Evolutionary conservation across 1,140 invertebrate species (phyloP).

Genomic region (Drosophila malerkotliana): DNA sequence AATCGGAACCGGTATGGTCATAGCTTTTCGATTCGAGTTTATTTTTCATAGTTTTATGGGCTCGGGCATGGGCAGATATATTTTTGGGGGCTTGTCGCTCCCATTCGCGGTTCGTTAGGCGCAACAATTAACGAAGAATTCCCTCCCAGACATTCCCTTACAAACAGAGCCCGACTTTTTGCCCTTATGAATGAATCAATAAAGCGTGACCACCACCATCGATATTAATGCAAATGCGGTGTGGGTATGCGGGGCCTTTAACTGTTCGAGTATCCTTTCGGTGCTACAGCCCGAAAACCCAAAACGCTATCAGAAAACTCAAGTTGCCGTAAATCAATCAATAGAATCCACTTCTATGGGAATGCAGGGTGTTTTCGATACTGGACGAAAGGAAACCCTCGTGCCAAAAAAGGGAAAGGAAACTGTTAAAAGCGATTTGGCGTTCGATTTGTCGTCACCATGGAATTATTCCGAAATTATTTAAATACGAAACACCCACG

Average conservation of each 20-base stretch:
- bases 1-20: conserved; percentile 6
- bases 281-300: conserved; percentile 1
- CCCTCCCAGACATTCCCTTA: background rate
- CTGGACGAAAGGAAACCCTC: background rate
- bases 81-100: conserved; percentile 47
- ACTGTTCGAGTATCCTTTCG: conserved; percentile 44
- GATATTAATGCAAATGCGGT: conserved; percentile 53
- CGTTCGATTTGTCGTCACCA: conserved; percentile 18
- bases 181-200: conserved; percentile 32
- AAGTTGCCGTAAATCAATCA: conserved; percentile 73
- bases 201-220: conserved; percentile 57
- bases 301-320: conserved; percentile 4
- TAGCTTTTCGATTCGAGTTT: conserved; percentile 7
- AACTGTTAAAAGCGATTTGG: conserved; percentile 5
- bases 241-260: background rate
- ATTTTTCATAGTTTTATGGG: background rate
- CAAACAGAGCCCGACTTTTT: background rate
- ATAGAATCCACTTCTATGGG: conserved; percentile 38
- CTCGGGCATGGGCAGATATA: conserved; percentile 1
- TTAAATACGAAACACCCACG: background rate
- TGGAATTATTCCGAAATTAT: conserved; percentile 17
- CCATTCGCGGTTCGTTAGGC: conserved; percentile 74
- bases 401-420: background rate
- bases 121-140: conserved; percentile 65
- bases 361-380: conserved; percentile 39